A percentile compares a stretch with the other conserved stretches of the same genome.
Evolutionary conservation across 2,888 invertebrate species (phyloP).

Genomic region (Galerucella calmariensis): DNA sequence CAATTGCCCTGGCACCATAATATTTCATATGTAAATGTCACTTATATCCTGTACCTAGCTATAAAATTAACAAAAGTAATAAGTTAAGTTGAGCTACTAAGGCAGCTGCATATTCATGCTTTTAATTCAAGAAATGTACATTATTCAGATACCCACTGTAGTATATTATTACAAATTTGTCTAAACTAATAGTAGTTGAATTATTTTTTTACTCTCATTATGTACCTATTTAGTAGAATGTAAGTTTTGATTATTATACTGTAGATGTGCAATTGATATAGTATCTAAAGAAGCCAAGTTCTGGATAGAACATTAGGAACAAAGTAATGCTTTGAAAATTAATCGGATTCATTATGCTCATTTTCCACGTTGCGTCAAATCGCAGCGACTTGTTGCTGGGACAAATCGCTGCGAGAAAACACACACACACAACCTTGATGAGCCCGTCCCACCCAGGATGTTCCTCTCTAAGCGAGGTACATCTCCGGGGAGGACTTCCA

Average conservation of each 20-base stretch:
- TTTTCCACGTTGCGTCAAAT: too few relatives aligned
- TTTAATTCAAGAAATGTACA: not conserved
- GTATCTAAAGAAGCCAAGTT: slow-evolving; percentile 14
- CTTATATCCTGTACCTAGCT: too few relatives aligned
- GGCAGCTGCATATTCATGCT: not conserved
- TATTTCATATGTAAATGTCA: too few relatives aligned
- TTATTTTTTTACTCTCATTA: slow-evolving; percentile 30
- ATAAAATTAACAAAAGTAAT: not conserved
- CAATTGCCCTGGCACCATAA: too few relatives aligned
- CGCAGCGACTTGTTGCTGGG: too few relatives aligned
- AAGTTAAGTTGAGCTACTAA: not conserved
- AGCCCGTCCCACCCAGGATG: too few relatives aligned
- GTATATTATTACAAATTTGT: slow-evolving; percentile 7
- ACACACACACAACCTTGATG: too few relatives aligned
- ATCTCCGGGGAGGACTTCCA: too few relatives aligned
- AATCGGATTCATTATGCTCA: not conserved
- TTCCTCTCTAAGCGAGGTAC: too few relatives aligned
- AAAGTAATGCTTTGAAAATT: not conserved
- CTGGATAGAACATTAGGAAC: not conserved
- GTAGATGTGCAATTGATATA: slow-evolving; percentile 46
- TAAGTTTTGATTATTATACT: slow-evolving; percentile 46
- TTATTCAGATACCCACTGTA: slow-evolving; percentile 16
- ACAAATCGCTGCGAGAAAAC: too few relatives aligned
- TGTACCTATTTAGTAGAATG: slow-evolving; percentile 41
- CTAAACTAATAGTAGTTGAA: slow-evolving; percentile 24